Evolutionary conservation across 1,140 invertebrate species (phyloP), one percentile per base, ranked within the genome.

Genomic region (Achroia grisella): DNA sequence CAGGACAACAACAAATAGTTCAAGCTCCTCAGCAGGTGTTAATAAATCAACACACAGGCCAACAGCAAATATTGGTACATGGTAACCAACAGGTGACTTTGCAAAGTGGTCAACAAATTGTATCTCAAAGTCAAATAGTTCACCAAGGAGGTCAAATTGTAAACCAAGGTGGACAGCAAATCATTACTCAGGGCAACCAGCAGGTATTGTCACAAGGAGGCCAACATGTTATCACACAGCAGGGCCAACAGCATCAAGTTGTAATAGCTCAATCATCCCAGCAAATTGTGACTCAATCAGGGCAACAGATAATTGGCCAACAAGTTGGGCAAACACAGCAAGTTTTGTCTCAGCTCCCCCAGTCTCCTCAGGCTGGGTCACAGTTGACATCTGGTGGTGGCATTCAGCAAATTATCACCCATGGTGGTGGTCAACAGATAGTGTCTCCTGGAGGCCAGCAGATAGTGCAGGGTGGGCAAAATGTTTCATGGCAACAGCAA

Each of bases 11-110:
- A 30, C 85, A 84, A 44, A 72, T 83, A 52, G 80, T 82, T 0
- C 73, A 79, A 63, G 73, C 57, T 4, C 77, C 78, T 44, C 78
- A 84, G 35, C 76, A 84, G 57, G 76, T 84, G 23, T 51, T 83
- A 15, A 83, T 79, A 33, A 82, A 85, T 31, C 80, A 86, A 41
- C 78, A 83, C 32, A 79, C 77, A n/a, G 75, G 79, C 1, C 77
- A 84, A 33, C 81, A 85, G 45, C 85, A 87, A 44, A 87, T 86
- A 48, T 57, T 86, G 17, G 73, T 86, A 10, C 77, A 83, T 64
- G 80, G 82, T 1, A 80, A 84, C 36, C 82, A 85, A 48, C 84
- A 87, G 49, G 78, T 86, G 1, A 75, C 77, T 10, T 43, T 86
- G 27, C 80, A 85, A 53, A 71, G 79, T 34, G 77, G 79, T 8